Evolutionary conservation across 2,888 invertebrate species (phyloP).

Genomic region (Catocala nupta): DNA sequence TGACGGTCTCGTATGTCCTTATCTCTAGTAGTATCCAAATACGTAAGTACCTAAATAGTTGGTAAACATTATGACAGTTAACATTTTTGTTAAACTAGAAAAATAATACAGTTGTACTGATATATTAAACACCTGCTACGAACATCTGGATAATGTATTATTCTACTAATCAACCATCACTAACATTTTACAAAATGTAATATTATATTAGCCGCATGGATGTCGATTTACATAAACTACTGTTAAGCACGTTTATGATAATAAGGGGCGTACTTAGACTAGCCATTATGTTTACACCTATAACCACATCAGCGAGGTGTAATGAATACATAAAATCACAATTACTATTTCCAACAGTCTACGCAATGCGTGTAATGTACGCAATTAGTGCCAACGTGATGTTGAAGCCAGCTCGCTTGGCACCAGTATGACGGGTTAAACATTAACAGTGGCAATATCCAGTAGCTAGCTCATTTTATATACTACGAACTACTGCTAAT

Average conservation of each 20-base stretch:
- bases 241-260: background rate
- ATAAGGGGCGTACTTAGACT: background rate
- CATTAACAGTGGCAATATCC: conserved; percentile 5
- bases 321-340: conserved; percentile 8
- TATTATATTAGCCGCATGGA: no score
- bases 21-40: no score
- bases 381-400: conserved; percentile 1
- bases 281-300: background rate
- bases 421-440: conserved; percentile 2
- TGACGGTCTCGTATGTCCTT: no score
- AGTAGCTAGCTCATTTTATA: background rate
- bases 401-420: conserved; percentile 6
- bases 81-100: no score
- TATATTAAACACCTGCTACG: no score
- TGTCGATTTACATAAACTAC: no score
- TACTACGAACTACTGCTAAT: background rate
- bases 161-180: no score
- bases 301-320: background rate
- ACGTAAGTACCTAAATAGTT: no score
- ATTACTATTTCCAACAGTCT: conserved; percentile 6
- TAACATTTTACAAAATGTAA: no score
- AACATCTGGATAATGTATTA: no score
- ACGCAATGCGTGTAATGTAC: conserved; percentile 7
- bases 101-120: no score
- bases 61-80: no score